Evolutionary conservation across 2,113 vertebrate species (phyloP), one percentile per base, ranked within the genome.

Genomic region (Psophia crepitans): DNA sequence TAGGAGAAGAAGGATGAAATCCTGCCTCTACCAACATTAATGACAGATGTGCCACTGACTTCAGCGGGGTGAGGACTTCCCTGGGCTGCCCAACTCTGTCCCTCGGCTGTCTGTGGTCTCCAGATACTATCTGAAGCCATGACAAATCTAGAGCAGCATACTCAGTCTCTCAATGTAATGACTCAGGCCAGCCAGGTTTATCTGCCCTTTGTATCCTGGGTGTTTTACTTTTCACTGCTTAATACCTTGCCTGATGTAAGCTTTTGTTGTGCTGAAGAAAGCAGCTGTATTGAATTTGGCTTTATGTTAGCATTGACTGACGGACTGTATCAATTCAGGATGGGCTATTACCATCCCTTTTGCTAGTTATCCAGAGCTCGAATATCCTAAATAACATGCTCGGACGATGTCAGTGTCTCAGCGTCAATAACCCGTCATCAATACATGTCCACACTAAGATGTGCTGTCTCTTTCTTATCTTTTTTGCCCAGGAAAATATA

Each of bases 201-300:
- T 56, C 35, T 86, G 13, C 53, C 19, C 33, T 71, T 73, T 49
- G 48, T 66, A 22, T 84, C 14, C 58, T 35, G 32, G 3, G 8
- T 49, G 43, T 35, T 93, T 77, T 57, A 75, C 58, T 94, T 90
- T 35, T 54, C 33, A 27, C 41, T 41, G 43, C 48, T 92, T 92
- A 92, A 66, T 65, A 46, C 57, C 21, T 79, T 83, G 63, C 46
- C 63, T 91, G 80, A 93, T 60, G 46, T 54, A 82, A 93, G 81
- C 54, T 79, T 91, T 83, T 83, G 84, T 77, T 70, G 73, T 80
- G 63, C 70, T 89, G 77, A 94, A 96, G 81, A 91, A 88, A 87
- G 46, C 68, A 76, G 37, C 49, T 89, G 93, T 93, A 91, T 94
- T 93, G 91, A 93, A 83, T 93, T 95, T 94, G 87, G 70, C 93